Percentiles rank a stretch among this genome's conserved stretches.
phyloP scores from a whole-genome alignment of 2,797 vertebrate species.

The Trichosurus vulpecula region DNA sequence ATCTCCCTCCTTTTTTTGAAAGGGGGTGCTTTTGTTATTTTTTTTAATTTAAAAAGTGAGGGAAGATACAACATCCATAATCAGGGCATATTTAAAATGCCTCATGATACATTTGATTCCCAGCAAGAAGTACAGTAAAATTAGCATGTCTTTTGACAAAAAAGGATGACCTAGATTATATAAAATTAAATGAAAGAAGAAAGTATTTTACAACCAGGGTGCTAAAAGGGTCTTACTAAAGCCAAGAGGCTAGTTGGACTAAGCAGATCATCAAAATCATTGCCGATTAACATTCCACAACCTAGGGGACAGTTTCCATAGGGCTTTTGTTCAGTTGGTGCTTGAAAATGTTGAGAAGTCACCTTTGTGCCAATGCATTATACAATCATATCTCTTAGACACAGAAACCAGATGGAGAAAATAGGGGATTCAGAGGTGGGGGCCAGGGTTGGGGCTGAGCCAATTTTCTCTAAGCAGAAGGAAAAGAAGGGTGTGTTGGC shows the following conservation, averaged over 20 bases:
- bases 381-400: neutral
- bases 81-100: neutral
- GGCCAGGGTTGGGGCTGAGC: neutral
- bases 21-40: neutral
- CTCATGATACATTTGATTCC: neutral
- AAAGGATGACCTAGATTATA: neutral
- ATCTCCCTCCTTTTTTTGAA: neutral
- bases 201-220: neutral
- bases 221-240: neutral
- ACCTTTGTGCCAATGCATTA: neutral
- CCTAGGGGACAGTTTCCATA: neutral
- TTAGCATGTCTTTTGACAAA: neutral
- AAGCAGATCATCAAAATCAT: neutral
- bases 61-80: neutral
- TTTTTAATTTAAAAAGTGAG: neutral
- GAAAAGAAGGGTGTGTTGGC: neutral
- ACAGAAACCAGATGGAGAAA: slow-evolving; percentile 2
- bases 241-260: neutral
- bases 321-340: neutral
- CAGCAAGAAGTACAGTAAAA: neutral
- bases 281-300: neutral
- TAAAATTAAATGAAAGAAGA: neutral
- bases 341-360: neutral
- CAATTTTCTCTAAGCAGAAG: neutral
- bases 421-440: neutral